Conservation (phyloP, 1,140 invertebrate genomes). For the Limonius californicus region DNA sequence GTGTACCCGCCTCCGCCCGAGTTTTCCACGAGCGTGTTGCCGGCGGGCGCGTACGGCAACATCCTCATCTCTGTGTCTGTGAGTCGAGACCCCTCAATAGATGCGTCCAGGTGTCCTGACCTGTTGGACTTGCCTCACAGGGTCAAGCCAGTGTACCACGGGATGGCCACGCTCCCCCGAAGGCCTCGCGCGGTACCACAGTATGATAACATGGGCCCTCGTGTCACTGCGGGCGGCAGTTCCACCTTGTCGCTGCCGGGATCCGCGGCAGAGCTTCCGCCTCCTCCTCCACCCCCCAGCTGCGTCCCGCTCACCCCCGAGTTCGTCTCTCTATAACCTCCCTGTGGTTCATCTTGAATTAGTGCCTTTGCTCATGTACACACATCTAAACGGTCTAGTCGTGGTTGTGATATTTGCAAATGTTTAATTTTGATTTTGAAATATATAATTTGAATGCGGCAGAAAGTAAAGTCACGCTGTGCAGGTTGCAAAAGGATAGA, state of each 20-base stretch:
- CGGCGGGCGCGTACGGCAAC: slow-evolving; percentile 61
- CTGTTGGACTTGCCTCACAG: slow-evolving; percentile 67
- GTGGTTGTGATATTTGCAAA: background rate
- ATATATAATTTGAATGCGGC: too few relatives aligned
- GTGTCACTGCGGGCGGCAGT: slow-evolving; percentile 79
- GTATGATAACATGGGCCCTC: slow-evolving; percentile 86
- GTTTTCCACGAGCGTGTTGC: slow-evolving; percentile 60
- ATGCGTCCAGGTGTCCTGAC: slow-evolving; percentile 68
- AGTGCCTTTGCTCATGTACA: slow-evolving; percentile 46
- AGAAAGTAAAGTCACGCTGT: too few relatives aligned
- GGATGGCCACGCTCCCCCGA: slow-evolving; percentile 49
- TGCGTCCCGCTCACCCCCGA: slow-evolving; percentile 42
- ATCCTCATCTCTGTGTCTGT: slow-evolving; percentile 73
- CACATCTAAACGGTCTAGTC: background rate
- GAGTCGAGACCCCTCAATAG: slow-evolving; percentile 60
- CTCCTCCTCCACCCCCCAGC: slow-evolving; percentile 49
- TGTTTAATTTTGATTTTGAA: background rate
- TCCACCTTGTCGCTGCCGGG: slow-evolving; percentile 78
- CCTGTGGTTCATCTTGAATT: slow-evolving; percentile 48
- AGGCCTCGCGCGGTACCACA: slow-evolving; percentile 35
- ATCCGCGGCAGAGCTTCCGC: slow-evolving; percentile 45
- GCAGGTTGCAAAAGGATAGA: too few relatives aligned
- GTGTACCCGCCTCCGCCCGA: slow-evolving; percentile 63
- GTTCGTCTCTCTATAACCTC: slow-evolving; percentile 47
- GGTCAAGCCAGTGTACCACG: slow-evolving; percentile 50